Conservation (phyloP, 2,797 vertebrate genomes). For the Lagodon rhomboides region DNA sequence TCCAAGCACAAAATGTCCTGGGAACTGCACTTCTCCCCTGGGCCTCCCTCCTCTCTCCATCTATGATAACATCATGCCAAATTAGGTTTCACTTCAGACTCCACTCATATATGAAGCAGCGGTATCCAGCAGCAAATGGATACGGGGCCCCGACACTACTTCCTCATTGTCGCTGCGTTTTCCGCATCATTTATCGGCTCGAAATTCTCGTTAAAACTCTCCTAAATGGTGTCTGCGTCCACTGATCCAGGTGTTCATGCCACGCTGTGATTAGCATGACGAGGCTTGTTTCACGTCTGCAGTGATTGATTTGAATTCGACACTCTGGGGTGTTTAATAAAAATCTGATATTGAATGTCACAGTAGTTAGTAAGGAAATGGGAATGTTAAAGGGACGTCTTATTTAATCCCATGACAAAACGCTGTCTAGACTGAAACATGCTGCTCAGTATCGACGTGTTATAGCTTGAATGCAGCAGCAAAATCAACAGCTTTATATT, state of each 20-base stretch:
- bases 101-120: slow-evolving; percentile 36
- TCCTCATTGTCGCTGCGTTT: slow-evolving; percentile 15
- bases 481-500: slow-evolving; percentile 4
- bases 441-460: background rate
- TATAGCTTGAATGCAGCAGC: background rate
- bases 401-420: slow-evolving; percentile 52
- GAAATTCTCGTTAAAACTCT: slow-evolving; percentile 28
- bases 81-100: slow-evolving; percentile 55
- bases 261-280: slow-evolving; percentile 30
- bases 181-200: slow-evolving; percentile 9
- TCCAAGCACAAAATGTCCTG: slow-evolving; percentile 75
- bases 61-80: slow-evolving; percentile 49
- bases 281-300: slow-evolving; percentile 18
- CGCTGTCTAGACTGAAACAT: slow-evolving; percentile 46
- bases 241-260: slow-evolving; percentile 23
- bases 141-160: background rate
- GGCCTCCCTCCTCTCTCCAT: slow-evolving; percentile 34
- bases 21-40: slow-evolving; percentile 71
- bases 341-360: slow-evolving; percentile 29
- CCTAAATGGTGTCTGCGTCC: slow-evolving; percentile 19
- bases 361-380: slow-evolving; percentile 21
- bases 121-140: slow-evolving; percentile 9
- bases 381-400: slow-evolving; percentile 16
- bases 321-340: slow-evolving; percentile 27
- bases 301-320: slow-evolving; percentile 22